phyloP scores from a whole-genome alignment of 2,888 invertebrate species.

The Anoncus sp. region DNA sequence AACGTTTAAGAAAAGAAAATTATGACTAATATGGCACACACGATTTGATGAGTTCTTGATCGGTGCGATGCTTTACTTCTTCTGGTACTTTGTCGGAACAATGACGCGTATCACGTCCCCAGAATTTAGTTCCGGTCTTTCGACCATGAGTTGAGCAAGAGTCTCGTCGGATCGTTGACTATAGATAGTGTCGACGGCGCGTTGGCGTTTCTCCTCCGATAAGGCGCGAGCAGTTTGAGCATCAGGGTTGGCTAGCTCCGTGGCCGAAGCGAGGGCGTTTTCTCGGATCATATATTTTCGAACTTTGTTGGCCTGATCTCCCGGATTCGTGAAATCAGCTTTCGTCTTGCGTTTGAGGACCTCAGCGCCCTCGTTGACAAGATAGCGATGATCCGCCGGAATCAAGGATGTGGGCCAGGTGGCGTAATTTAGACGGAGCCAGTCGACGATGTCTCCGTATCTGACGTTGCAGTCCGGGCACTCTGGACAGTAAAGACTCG shows the following conservation, averaged over 20 bases:
- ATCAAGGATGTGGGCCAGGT: conserved; percentile 37
- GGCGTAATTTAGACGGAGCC: conserved; percentile 25
- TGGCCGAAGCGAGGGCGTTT: conserved; percentile 5
- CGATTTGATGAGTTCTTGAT: too few relatives aligned
- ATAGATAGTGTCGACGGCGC: not conserved
- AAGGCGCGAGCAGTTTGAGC: not conserved
- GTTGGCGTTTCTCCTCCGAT: conserved; percentile 19
- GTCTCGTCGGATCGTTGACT: not conserved
- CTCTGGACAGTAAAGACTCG: conserved; percentile 32
- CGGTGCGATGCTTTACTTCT: too few relatives aligned
- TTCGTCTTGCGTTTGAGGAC: conserved; percentile 7
- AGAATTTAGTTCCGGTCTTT: conserved; percentile 25
- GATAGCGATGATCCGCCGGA: conserved; percentile 34
- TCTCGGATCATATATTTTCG: conserved; percentile 1
- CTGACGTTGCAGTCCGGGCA: conserved; percentile 47
- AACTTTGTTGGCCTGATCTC: conserved; percentile 19
- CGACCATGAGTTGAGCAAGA: conserved; percentile 15
- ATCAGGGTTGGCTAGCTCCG: not conserved
- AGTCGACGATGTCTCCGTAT: conserved; percentile 37
- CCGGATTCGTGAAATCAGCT: conserved; percentile 9
- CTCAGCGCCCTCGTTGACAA: conserved; percentile 11
- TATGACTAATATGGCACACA: too few relatives aligned
- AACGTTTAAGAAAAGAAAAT: not conserved
- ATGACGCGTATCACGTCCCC: conserved; percentile 1
- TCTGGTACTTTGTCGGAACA: conserved; percentile 6